phyloP scores from a whole-genome alignment of 1,140 invertebrate genomes.

The Gryon sp. region DNA sequence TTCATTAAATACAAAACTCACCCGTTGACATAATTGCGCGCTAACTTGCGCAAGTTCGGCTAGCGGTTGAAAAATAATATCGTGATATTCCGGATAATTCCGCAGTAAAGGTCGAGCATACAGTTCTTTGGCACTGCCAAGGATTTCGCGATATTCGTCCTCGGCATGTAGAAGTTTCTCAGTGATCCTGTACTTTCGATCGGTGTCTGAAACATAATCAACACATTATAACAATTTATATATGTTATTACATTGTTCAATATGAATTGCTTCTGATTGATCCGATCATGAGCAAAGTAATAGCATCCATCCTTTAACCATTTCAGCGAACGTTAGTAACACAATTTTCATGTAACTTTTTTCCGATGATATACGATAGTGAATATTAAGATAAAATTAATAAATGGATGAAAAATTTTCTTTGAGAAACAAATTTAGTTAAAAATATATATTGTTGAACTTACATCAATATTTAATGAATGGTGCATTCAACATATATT shows the following conservation, averaged over 20 bases:
- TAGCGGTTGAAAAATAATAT: conserved; percentile 79
- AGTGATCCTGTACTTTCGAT: conserved; percentile 76
- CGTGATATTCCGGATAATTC: conserved; percentile 78
- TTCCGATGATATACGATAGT: too few species aligned
- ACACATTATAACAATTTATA: conserved; percentile 35
- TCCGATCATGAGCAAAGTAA: too few species aligned
- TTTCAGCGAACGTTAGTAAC: too few species aligned
- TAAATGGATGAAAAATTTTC: too few species aligned
- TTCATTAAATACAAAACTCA: conserved; percentile 70
- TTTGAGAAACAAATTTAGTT: too few species aligned
- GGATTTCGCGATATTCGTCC: conserved; percentile 77
- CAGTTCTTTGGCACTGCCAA: conserved; percentile 78
- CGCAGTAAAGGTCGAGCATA: conserved; percentile 79
- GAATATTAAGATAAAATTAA: too few species aligned
- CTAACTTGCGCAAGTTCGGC: conserved; percentile 78
- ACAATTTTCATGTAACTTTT: too few species aligned
- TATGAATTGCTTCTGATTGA: too few species aligned
- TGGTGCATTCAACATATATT: too few species aligned
- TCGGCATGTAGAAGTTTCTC: conserved; percentile 79
- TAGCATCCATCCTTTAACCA: too few species aligned
- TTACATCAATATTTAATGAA: too few species aligned
- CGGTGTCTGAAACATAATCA: conserved; percentile 71
- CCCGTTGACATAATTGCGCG: conserved; percentile 78
- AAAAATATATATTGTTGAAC: too few species aligned
- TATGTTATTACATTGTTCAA: conserved; percentile 6